Evolutionary conservation across 2,888 invertebrate genomes (phyloP), one percentile per base, ranked within the genome.

Genomic region (Drosophila putrida): DNA sequence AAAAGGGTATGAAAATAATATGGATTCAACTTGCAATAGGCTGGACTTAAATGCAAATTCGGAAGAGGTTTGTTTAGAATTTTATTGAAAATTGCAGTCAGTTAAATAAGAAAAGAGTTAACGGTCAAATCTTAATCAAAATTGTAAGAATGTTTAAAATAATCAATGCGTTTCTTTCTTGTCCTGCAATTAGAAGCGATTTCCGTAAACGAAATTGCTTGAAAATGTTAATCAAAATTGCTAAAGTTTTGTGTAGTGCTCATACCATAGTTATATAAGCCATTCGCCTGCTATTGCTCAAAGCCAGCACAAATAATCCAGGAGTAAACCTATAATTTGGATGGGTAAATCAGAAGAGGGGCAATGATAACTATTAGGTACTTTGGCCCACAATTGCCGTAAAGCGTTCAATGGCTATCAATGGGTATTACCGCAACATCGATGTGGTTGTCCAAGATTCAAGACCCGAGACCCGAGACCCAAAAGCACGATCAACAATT

Each of bases 401-500:
- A 66, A 79, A 80, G 58, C 64, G 69, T 60, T 38, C 67, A 54
- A 71, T 70, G 70, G 33, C 73, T 47, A 59, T 25, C 13, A 33
- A 33, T 64, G 60, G 38, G 35, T 54, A 31, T 35, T 25, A 53
- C 15, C 27, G 28, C 3, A 31, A 53, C 6, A 41, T 28, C 11
- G 44, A 25, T 20, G 38, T 15, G 6, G 11, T 15, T 53, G 36
- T 38, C 36, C 41, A 36, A 31, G 50, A 35, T 8, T 11, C 25
- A 4, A 33, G 43, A 35, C 8, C 15, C 6, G 35, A 35, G 33
- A 35, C 8, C 28, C 20, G 54, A 28, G 62, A 49, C 4, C 63
- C 31, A 50, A 28, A 60, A 49, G 49, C 63, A 58, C 62, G 61
- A 66, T 61, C 76, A 68, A 71, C 73, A 80, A 82, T 86, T 85